Base-by-base conservation (phyloP, 2,888 invertebrate species). In the Heliconius aoede region DNA sequence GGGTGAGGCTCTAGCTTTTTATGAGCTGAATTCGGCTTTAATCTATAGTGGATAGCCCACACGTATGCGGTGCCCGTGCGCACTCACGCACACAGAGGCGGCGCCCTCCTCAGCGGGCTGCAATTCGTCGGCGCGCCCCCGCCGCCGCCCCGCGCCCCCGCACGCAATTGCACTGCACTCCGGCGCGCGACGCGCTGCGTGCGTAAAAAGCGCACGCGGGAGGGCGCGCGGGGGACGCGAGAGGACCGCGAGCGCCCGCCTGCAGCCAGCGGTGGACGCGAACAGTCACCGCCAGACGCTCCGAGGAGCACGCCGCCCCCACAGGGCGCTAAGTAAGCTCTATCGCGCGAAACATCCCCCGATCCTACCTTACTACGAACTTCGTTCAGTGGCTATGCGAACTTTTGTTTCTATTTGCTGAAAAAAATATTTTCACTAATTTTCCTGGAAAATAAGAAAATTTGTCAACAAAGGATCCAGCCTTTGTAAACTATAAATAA, bases 151-250 rank as follows among this genome's bases (percentile, higher is more conserved):
- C 86, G 87, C 83, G 86, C 82, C 88, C 88, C 90, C 92, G 91
- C 91, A 89, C 92, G 93, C 94, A 94, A 94, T 94, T 94, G 93
- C 94, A 93, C 91, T 94, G 93, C 93, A 92, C 92, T 92, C 87
- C 87, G 86, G 87, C 79, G 90, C 89, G 89, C 87, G 86, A 87
- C 79, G 89, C 89, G 89, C 87, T 89, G 89, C 89, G 91, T 93
- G 94, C 93, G 93, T 93, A 94, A 93, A 94, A 94, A 94, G 93
- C 94, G 94, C 94, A 94, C 91, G 92, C 91, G 88, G 89, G 91
- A 88, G 89, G 91, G 90, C 88, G 86, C 83, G 88, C 84, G 84
- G 81, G 86, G 85, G 46, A 46, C 21, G 46, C 46, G 21, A 87
- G 86, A 86, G 83, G 87, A 86, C 86, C 83, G 85, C 87, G 85